Base-by-base conservation (phyloP, 1,140 invertebrate species). In the Musca domestica region DNA sequence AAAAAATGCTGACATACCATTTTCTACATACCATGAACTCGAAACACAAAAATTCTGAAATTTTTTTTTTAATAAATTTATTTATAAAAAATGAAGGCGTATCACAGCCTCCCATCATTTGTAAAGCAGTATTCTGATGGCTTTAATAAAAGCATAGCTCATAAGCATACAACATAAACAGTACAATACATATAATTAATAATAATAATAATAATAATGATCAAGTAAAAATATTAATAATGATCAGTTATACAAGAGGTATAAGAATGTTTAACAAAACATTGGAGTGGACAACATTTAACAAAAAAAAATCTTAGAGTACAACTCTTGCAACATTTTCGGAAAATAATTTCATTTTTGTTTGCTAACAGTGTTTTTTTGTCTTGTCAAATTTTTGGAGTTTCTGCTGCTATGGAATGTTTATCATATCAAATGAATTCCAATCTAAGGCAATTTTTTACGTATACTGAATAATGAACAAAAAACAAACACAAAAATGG, bases 371-470 rank as follows among this genome's bases (percentile, higher is more conserved):
- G 14, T n/a, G 27, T 1, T 27, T 3, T 15, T 7, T 27, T 27
- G 15, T 23, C 51, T 27, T 56, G 22, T 56, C 22, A 25, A n/a
- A 25, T 56, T 12, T 2, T 14, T 14, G 22, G 52, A 27, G 23
- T 56, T 23, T 17, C 9, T 17, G 49, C 2, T 49, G 5, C 9
- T 54, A 54, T 34, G 34, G 34, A 61, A 34, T 61, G 30, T 30
- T 41, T 58, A 20, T 61, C 56, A 61, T 61, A 41, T 61, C 56
- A 61, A 61, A 41, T 61, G 56, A 34, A 61, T 19, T 61, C 7
- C 17, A 12, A 20, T 19, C 7, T 61, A 61, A 58, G 30, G 27
- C 27, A 30, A 30, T 30, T 30, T n/a, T 41, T 41, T 10, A 41
- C 34, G 34, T 41, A 41, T 41, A 41, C 34, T 41, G 34, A 41